Conservation (phyloP, 1,140 invertebrate species). For the Aphis craccivora region DNA sequence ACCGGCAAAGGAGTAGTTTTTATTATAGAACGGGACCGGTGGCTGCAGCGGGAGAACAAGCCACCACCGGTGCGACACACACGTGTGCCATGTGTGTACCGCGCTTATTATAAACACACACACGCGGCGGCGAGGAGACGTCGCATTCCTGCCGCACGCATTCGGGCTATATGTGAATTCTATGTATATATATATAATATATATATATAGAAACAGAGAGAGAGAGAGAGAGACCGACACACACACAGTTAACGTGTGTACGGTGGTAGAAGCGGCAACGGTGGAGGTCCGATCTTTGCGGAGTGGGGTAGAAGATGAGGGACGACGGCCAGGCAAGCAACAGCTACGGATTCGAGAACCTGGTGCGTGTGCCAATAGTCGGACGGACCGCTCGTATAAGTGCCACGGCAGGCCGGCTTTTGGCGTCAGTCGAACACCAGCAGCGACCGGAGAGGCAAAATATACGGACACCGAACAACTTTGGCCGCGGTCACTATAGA, state of each 20-base stretch:
- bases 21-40: slow-evolving; percentile 41
- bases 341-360: slow-evolving; percentile 12
- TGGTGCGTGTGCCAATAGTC: slow-evolving; percentile 27
- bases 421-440: slow-evolving; percentile 16
- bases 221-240: neutral
- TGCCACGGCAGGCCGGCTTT: neutral
- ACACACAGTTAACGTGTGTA: neutral
- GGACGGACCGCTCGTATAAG: slow-evolving; percentile 11
- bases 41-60: neutral
- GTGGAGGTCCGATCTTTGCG: neutral
- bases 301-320: slow-evolving; percentile 28
- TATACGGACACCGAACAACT: neutral
- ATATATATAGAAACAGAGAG: neutral
- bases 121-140: neutral
- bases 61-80: neutral
- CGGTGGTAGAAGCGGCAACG: neutral
- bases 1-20: neutral
- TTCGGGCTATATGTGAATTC: neutral
- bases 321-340: neutral
- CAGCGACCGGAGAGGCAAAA: neutral
- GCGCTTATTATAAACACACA: slow-evolving; percentile 47
- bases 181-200: no score
- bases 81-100: slow-evolving; percentile 35
- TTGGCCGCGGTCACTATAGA: neutral
- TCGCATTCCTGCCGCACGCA: slow-evolving; percentile 25